Evolutionary conservation across 2,888 invertebrate species (phyloP), one percentile per base, ranked within the genome.

Genomic region (Epinotia bilunana): DNA sequence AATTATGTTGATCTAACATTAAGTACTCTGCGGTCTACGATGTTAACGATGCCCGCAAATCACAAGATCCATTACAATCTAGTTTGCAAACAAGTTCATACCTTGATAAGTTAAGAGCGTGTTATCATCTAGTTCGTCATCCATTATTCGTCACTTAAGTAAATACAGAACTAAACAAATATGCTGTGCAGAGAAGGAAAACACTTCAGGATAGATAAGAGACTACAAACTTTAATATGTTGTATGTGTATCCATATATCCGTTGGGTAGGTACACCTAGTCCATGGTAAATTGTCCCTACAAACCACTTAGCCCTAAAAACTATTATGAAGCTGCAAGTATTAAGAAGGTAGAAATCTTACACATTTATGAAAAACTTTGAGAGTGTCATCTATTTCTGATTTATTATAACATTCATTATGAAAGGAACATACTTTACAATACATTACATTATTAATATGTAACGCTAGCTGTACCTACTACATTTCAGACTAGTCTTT

Each of bases 11-110:
- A 74, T 65, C 33, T 64, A 55, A 53, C 57, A 33, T 64, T 70
- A 74, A 74, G 58, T 61, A 18, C 57, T 67, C 43, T 65, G 58
- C 74, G 74, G 64, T 64, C 60, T 69, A 20, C 46, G 58, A 43
- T 53, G 70, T 70, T 60, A 71, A 49, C 12, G 74, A 67, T 73
- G 61, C 70, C 67, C 53, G 70, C 74, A 74, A 74, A 71, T 65
- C 64, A 65, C 64, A 63, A 74, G 74, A 70, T 60, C 64, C 74
- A 71, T 73, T 73, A 74, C 70, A 64, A 58, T 70, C 58, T 49
- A 53, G 70, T 70, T 74, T 70, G 64, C 69, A 74, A 74, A 74
- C 74, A 74, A 60, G 58, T 60, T 72, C 57, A 60, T 64, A 70
- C 74, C 49, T 60, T 60, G 64, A 69, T 69, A 73, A 73, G 67